Evolutionary conservation across 2,888 invertebrate genomes (phyloP), one percentile per base, ranked within the genome.

Genomic region (Plagiodera versicolora): DNA sequence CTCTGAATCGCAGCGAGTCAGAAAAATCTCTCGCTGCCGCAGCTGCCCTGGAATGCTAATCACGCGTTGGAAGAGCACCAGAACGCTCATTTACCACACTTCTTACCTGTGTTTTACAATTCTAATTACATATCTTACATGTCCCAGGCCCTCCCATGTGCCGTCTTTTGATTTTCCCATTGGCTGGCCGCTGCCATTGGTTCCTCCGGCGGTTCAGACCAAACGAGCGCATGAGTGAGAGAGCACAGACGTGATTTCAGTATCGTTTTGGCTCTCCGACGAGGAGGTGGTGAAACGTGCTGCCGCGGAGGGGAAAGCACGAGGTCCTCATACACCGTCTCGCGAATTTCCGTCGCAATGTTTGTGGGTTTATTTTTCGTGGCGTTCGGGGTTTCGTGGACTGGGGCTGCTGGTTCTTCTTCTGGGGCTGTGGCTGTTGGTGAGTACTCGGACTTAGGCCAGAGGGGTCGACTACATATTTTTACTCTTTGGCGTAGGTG

Each of bases 91-190:
- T 59, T 56, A 55, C 50, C 61, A 55, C 58, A 56, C 35, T 64
- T 64, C 62, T 61, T 67, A 70, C 67, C 69, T 67, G 62, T 73
- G 73, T 76, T 75, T 75, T 75, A 76, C 77, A 78, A 78, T 77
- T 77, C 75, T 79, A 79, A 79, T 79, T 79, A 79, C 77, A 78
- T 75, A 76, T 79, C 78, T 79, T 79, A 78, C 77, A 77, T 78
- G 76, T 74, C 65, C 68, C 72, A 70, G 78, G 67, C 71, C 79
- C 79, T 77, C 79, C 79, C 80, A 80, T 79, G 77, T 76, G 75
- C 76, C 78, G 78, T 79, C 79, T 79, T 80, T 79, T 77, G 75
- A 75, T 76, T 75, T 75, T 77, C 76, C 77, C 71, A 79, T 79
- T 79, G 79, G 79, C 77, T 78, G 76, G 68, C 76, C 73, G 74